These are phyloP conservation scores for Helobdella robusta DNA, from an alignment of 2,888 invertebrate genomes.

Conservation along the genomic window DNA sequence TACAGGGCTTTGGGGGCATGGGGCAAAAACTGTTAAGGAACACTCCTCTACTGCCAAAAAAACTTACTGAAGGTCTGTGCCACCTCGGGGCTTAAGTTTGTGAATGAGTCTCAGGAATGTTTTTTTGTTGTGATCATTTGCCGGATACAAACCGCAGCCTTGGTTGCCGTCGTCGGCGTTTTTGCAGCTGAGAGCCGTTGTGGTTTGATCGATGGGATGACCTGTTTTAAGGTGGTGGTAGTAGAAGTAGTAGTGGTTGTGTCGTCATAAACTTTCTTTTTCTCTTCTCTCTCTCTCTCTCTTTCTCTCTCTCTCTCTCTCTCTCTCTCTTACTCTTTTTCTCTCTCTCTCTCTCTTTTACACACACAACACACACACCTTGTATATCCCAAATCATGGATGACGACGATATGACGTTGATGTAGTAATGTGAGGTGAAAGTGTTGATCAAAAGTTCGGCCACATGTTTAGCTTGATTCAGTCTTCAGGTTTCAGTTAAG, in stretches of 20 bases:
- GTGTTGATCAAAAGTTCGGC: constrained; percentile 5
- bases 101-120: not conserved
- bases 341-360: too few relatives aligned
- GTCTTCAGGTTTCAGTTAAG: not conserved
- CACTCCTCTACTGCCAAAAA: not conserved
- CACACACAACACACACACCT: not conserved
- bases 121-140: constrained; percentile 17
- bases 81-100: constrained; percentile 15
- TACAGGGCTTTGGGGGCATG: too few relatives aligned
- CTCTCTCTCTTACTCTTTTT: too few relatives aligned
- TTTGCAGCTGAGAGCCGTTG: not conserved
- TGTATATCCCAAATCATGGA: constrained; percentile 21
- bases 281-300: too few relatives aligned
- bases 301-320: too few relatives aligned
- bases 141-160: not conserved
- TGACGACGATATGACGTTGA: constrained; percentile 18
- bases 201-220: constrained; percentile 7
- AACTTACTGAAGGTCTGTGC: constrained; percentile 22
- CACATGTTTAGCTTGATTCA: not conserved
- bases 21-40: too few relatives aligned
- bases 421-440: not conserved
- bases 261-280: not conserved
- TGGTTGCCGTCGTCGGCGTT: not conserved
- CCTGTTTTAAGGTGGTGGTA: not conserved
- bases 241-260: not conserved